phyloP scores from a whole-genome alignment of 2,797 vertebrate species.

The Acipenser transmontanus region DNA sequence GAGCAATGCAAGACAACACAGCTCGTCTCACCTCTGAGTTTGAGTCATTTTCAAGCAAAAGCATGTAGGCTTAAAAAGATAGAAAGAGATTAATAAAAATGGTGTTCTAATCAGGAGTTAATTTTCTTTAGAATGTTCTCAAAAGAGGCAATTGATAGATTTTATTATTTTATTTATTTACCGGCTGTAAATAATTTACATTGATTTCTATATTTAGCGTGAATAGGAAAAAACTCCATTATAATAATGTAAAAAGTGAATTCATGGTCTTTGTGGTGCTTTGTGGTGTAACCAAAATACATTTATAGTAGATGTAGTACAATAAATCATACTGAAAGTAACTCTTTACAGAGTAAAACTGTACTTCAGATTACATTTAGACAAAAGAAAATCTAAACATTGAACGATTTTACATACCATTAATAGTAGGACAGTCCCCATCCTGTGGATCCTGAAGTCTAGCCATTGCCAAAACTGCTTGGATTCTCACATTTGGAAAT shows the following conservation, averaged over 20 bases:
- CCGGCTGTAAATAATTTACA: too few relatives aligned
- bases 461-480: constrained; percentile 85
- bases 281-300: neutral
- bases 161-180: too few relatives aligned
- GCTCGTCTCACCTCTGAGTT: constrained; percentile 87
- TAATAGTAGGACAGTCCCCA: constrained; percentile 78
- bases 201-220: too few relatives aligned
- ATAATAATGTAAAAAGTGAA: too few relatives aligned
- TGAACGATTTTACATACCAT: constrained; percentile 49
- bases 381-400: neutral
- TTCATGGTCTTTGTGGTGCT: too few relatives aligned
- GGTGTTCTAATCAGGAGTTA: neutral
- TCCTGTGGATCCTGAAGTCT: constrained; percentile 87
- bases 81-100: neutral
- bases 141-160: neutral
- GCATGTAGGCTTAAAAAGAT: constrained; percentile 67
- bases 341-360: neutral
- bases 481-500: constrained; percentile 88
- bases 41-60: constrained; percentile 81
- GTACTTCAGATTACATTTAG: neutral
- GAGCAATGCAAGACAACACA: constrained; percentile 87
- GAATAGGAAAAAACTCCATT: too few relatives aligned
- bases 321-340: neutral
- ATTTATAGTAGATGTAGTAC: neutral
- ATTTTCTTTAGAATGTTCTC: neutral